A percentile compares a stretch with the other conserved stretches of the same genome.
Conservation (phyloP, 2,797 vertebrate species). For the Sarcoramphus papa region DNA sequence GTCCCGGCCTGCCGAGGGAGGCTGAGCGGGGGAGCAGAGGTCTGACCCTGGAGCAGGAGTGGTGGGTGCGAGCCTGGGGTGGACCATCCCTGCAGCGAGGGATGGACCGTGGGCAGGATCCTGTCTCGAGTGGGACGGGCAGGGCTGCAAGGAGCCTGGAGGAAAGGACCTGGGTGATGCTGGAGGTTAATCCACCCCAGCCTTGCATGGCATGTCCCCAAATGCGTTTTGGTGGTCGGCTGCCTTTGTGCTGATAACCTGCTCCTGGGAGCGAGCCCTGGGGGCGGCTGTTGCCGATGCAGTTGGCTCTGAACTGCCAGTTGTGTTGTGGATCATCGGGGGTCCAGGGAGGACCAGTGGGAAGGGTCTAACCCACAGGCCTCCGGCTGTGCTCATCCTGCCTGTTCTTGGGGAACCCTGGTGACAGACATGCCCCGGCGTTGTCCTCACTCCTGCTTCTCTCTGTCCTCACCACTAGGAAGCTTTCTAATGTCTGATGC, state of each 20-base stretch:
- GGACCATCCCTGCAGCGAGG: fast-evolving
- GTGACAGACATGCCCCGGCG: fast-evolving
- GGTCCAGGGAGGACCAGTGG: neutral
- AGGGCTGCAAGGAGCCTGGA: neutral
- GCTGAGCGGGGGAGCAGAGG: neutral
- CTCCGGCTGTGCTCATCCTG: neutral
- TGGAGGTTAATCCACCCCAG: neutral
- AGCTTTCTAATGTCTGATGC: neutral
- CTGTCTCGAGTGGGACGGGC: fast-evolving
- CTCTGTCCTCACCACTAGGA: neutral
- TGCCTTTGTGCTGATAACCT: neutral
- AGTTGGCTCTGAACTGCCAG: neutral
- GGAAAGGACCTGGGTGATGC: neutral
- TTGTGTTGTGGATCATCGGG: fast-evolving
- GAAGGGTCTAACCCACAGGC: neutral
- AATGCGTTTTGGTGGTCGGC: fast-evolving
- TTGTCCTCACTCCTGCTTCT: neutral
- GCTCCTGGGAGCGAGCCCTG: neutral
- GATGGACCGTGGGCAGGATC: neutral
- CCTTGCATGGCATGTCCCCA: fast-evolving
- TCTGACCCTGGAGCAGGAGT: neutral
- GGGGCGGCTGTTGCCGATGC: neutral
- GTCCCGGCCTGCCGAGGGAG: fast-evolving
- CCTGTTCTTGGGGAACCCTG: neutral
- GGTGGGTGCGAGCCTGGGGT: fast-evolving